Evolutionary conservation across 1,140 invertebrate genomes (phyloP).

Genomic region (Zaprionus camerounensis): DNA sequence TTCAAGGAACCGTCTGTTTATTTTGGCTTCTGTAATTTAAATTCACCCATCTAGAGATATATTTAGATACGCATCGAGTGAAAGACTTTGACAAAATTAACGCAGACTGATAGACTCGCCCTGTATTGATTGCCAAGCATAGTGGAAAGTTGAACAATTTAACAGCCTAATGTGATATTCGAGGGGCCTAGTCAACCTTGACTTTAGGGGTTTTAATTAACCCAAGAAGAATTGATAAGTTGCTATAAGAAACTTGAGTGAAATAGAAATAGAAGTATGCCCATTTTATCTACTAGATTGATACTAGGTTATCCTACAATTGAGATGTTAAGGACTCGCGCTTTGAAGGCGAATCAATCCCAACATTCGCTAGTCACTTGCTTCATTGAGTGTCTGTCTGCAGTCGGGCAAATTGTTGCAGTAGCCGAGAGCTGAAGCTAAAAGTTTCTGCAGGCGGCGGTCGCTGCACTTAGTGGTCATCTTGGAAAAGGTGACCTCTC

Average conservation of each 20-base stretch:
- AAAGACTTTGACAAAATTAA: constrained; percentile 1
- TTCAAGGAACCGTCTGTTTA: constrained; percentile 6
- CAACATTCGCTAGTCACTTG: background rate
- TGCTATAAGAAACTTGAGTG: no score
- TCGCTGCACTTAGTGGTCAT: constrained; percentile 17
- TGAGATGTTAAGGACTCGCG: background rate
- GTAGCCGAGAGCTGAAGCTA: background rate
- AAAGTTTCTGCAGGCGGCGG: constrained; percentile 1
- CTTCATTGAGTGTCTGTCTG: background rate
- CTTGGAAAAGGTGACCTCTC: background rate
- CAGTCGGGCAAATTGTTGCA: background rate
- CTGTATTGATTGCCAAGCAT: background rate
- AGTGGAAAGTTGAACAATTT: background rate
- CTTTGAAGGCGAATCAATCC: background rate
- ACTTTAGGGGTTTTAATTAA: background rate
- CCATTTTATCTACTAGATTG: background rate
- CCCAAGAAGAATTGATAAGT: background rate
- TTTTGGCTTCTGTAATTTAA: constrained; percentile 9
- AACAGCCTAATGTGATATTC: background rate
- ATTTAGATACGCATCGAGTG: background rate
- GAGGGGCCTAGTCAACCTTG: background rate
- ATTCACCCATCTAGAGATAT: background rate
- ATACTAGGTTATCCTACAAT: background rate
- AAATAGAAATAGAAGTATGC: no score
- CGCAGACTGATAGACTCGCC: background rate